Base-by-base conservation (phyloP, 1,140 invertebrate genomes). In the Doryteuthis pealeii region DNA sequence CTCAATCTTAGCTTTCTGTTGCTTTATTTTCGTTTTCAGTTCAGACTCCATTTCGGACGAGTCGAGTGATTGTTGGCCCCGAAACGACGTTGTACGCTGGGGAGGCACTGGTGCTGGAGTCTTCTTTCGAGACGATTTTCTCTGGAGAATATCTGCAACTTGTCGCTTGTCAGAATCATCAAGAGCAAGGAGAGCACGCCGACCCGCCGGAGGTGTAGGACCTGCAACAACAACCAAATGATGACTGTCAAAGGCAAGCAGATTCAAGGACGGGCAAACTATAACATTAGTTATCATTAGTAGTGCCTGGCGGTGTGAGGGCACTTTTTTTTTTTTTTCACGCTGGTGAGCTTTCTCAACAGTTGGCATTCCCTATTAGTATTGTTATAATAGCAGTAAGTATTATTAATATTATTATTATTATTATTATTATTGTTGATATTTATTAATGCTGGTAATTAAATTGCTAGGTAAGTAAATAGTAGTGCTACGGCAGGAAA, bases 1-100 rank as follows among this genome's bases (percentile, higher is more conserved):
- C 76, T 86, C 84, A 10, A 86, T 78, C 74, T 86, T 86, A 26
- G 82, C 84, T 74, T 86, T 86, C 74, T 86, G 84, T 45, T 83
- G 76, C 70, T 84, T 84, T 74, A 86, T 86, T 76, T 84, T 82
- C 26, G 79, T 80, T 70, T 85, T 84, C 2, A 86, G 76, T 73
- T 86, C 84, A 35, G 77, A 65, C 58, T 83, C 82, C 28, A 81
- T 69, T 43, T 81, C 79, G 1, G 66, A 18, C 30, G 77, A 62
- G 14, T 79, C 77, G n/a, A 54, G 58, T 28, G 22, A 28, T 67
- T 62, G 30, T 33, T n/a, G 67, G 1, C 67, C 40, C 75, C 76
- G 62, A 74, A 74, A 79, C 15, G 76, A 77, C 1, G 83, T 83
- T 15, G 84, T 85, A 2, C 84, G 76, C 6, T 81, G 79, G 18